A percentile compares a stretch with the other conserved stretches of the same genome.
These are phyloP conservation scores for Octodon degus DNA, from an alignment of 2,113 vertebrate genomes.

Conservation along the genomic window DNA sequence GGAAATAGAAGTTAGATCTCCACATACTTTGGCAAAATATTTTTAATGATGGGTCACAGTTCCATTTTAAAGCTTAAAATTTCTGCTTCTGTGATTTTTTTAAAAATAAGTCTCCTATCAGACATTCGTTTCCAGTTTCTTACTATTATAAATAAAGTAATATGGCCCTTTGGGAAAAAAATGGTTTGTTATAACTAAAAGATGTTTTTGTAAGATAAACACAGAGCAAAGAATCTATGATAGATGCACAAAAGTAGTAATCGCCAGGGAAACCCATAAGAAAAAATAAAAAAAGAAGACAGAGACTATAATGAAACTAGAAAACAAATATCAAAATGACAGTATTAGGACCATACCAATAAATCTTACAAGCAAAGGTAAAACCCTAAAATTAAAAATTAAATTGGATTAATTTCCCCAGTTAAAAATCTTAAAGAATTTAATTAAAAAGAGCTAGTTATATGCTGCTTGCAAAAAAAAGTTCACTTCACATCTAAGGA, in stretches of 20 bases:
- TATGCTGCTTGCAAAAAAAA: neutral
- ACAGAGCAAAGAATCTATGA: neutral
- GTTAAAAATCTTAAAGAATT: neutral
- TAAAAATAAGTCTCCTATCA: neutral
- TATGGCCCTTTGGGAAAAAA: neutral
- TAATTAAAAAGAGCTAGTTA: neutral
- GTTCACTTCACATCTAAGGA: neutral
- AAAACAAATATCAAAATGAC: neutral
- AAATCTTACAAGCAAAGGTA: neutral
- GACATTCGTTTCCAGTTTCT: constrained; percentile 41
- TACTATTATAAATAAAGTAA: constrained; percentile 66
- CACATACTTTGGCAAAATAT: no score
- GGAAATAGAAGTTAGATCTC: no score
- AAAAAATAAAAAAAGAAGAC: no score
- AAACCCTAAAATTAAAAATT: neutral
- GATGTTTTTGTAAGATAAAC: neutral
- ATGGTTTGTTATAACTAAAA: neutral
- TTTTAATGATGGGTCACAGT: no score
- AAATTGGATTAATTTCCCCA: neutral
- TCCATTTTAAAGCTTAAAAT: no score
- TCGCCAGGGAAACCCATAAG: neutral
- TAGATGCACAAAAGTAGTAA: neutral
- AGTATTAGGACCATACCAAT: neutral
- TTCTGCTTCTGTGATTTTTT: no score
- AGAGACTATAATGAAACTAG: neutral